These are phyloP conservation scores for Rhabdomys pumilio DNA, from an alignment of 2,797 vertebrate species.

Conservation along the genomic window DNA sequence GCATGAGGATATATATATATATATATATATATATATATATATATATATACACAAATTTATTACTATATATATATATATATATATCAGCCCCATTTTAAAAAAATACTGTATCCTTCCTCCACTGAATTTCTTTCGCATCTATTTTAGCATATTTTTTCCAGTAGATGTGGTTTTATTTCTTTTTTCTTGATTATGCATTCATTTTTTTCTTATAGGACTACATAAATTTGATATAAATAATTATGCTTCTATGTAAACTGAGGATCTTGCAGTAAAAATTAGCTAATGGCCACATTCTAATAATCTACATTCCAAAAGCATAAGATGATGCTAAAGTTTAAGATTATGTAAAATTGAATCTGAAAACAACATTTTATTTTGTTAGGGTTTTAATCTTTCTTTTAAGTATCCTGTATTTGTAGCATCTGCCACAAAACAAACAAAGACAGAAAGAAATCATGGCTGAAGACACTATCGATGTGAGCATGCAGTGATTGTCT, in stretches of 20 bases:
- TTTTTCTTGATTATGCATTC: background rate
- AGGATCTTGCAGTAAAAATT: background rate
- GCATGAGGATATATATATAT: background rate
- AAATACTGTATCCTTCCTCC: background rate
- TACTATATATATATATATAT: background rate
- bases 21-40: too few relatives aligned
- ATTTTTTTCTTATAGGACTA: background rate
- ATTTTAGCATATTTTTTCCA: background rate
- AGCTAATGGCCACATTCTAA: background rate
- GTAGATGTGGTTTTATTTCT: background rate
- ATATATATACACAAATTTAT: too few relatives aligned
- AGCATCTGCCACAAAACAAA: background rate
- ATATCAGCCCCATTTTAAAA: background rate
- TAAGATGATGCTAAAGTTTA: background rate
- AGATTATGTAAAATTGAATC: background rate
- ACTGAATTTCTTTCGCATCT: background rate
- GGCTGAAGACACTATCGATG: constrained; percentile 2
- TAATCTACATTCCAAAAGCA: background rate
- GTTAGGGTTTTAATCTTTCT: background rate
- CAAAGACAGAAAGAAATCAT: constrained; percentile 11
- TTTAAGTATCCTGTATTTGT: constrained; percentile 54
- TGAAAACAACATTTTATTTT: background rate
- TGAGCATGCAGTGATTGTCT: background rate
- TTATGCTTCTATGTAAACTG: background rate
- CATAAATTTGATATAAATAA: background rate